Conservation (phyloP, 2,888 invertebrate species). For the Mongoloraphidia duomilia region DNA sequence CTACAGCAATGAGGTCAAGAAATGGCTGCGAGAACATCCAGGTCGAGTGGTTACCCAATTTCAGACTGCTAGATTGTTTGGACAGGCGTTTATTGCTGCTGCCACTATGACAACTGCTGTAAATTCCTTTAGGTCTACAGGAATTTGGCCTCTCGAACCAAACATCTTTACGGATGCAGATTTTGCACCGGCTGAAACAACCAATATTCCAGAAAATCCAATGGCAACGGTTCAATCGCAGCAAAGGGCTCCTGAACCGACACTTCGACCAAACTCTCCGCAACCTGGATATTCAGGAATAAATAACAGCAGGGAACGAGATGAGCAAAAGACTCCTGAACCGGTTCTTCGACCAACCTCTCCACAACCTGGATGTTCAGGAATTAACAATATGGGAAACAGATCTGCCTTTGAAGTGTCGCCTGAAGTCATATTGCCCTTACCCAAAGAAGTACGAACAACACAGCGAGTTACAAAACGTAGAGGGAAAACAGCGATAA, state of each 20-base stretch:
- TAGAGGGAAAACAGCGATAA: no score
- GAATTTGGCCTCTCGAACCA: constrained; percentile 13
- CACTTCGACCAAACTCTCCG: no score
- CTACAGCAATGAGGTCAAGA: constrained; percentile 7
- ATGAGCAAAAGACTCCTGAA: no score
- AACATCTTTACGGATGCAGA: constrained; percentile 9
- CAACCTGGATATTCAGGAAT: background rate
- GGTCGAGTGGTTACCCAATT: constrained; percentile 13
- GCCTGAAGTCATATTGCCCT: constrained; percentile 7
- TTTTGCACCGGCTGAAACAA: constrained; percentile 10
- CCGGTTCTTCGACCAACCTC: no score
- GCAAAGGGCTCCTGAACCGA: no score
- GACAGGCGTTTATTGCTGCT: constrained; percentile 13
- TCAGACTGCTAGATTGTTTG: constrained; percentile 15
- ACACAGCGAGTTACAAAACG: no score
- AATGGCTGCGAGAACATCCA: constrained; percentile 12
- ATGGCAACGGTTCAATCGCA: no score
- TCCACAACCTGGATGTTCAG: no score
- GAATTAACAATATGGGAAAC: no score
- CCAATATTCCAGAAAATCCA: no score
- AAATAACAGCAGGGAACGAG: background rate
- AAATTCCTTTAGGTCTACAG: constrained; percentile 15
- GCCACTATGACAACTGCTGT: constrained; percentile 9
- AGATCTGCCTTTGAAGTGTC: no score
- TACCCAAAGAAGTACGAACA: constrained; percentile 11